Conservation (phyloP, 2,113 vertebrate species). For the Pteruthius melanotis region DNA sequence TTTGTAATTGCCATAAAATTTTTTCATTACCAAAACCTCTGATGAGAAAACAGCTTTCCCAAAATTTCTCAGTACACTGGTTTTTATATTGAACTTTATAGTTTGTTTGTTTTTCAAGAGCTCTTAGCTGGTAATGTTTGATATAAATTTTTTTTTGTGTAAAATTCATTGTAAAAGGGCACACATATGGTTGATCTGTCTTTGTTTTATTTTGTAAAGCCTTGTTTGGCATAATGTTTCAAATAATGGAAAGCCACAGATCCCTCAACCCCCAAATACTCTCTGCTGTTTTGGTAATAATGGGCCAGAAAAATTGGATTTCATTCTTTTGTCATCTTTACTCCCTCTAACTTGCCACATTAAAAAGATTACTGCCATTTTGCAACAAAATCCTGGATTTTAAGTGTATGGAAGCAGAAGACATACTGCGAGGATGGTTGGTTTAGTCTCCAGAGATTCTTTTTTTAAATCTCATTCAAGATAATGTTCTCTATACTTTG, state of each 20-base stretch:
- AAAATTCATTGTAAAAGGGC: not conserved
- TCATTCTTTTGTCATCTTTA: constrained; percentile 1
- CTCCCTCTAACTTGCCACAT: not conserved
- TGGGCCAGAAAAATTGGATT: not conserved
- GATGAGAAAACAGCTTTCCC: not conserved
- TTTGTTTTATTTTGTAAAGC: not conserved
- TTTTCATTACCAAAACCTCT: constrained; percentile 26
- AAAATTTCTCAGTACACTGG: not conserved
- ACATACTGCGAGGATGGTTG: not conserved
- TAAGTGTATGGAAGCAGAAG: not conserved
- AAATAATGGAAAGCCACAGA: not conserved
- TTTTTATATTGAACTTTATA: not conserved
- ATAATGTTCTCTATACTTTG: not conserved
- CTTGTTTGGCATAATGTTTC: not conserved
- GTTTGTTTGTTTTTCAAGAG: not conserved
- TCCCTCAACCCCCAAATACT: not conserved
- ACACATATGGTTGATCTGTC: not conserved
- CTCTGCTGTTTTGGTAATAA: not conserved
- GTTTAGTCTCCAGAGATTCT: not conserved
- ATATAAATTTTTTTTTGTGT: not conserved
- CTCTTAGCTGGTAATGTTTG: not conserved
- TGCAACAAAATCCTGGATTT: not conserved
- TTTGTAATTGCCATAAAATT: constrained; percentile 3
- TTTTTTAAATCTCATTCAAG: not conserved
- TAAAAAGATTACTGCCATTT: not conserved